Evolutionary conservation across 1,140 invertebrate species (phyloP).

Genomic region (Lasioglossum albipes): DNA sequence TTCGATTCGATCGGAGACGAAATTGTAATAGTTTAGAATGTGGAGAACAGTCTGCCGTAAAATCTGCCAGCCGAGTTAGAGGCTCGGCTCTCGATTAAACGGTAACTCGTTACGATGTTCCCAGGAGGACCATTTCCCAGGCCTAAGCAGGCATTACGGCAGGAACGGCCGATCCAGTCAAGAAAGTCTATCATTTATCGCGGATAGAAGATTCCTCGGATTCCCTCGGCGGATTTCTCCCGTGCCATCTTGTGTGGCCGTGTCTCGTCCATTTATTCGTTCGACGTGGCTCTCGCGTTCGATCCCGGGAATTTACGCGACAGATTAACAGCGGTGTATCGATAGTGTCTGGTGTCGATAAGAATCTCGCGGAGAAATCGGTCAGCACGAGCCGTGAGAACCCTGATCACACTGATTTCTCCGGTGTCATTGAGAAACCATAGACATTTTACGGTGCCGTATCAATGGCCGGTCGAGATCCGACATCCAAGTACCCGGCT

Average conservation of each 20-base stretch:
- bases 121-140: not conserved
- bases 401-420: slow-evolving; percentile 39
- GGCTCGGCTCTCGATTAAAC: not conserved
- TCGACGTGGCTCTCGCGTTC: too few relatives aligned
- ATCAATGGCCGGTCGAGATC: slow-evolving; percentile 29
- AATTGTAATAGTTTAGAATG: too few relatives aligned
- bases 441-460: slow-evolving; percentile 48
- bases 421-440: slow-evolving; percentile 55
- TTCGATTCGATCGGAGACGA: too few relatives aligned
- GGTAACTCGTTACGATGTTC: not conserved
- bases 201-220: not conserved
- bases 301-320: slow-evolving; percentile 32
- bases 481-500: slow-evolving; percentile 49
- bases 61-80: too few relatives aligned
- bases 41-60: too few relatives aligned
- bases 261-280: slow-evolving; percentile 19
- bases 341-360: slow-evolving; percentile 29
- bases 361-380: slow-evolving; percentile 45
- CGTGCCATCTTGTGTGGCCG: not conserved
- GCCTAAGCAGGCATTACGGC: not conserved
- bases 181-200: not conserved
- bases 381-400: slow-evolving; percentile 52
- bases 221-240: slow-evolving; percentile 4
- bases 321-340: slow-evolving; percentile 40
- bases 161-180: not conserved